Evolutionary conservation across 2,113 vertebrate species (phyloP), one percentile per base, ranked within the genome.

Genomic region (Rhea americana): DNA sequence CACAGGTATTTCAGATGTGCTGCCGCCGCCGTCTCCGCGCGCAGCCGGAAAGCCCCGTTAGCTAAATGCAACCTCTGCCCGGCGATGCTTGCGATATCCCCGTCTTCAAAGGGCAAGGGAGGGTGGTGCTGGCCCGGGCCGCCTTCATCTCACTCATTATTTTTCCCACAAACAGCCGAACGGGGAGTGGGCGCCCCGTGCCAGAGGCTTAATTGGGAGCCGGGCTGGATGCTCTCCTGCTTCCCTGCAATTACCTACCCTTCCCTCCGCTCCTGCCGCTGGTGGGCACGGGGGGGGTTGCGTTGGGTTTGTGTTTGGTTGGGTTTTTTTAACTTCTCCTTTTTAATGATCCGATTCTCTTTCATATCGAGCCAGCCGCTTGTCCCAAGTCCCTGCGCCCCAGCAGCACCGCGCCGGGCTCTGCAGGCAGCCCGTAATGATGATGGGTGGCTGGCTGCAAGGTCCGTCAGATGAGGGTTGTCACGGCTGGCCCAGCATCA

Each of bases 1-100:
- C 13, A 13, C 0, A 0, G 9, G 30, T 17, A 16, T 32, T 82
- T 55, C 16, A 37, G 45, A 0, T 0, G 20, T 28, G 5, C 53
- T 2, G 0, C 28, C 22, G 12, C 47, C 5, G 1, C 82, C 50
- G 85, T 11, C 58, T 61, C 65, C 32, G 12, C 0, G 3, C 4
- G 25, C 0, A 2, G 19, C 24, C 4, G 1, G 80, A 59, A 86
- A 91, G 61, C 19, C 56, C 51, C 74, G 30, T 28, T 30, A 55
- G 80, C 66, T 78, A 35, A 35, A 35, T 35, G 35, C 35, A 35
- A 35, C 9, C 2, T 2, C 63, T 81, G n/a, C 35, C 32, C 47
- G 13, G 47, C 6, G 5, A 73, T 21, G 16, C 16, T 50, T 88
- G 66, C 66, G 73, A 72, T 19, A 84, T 94, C 58, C 58, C 53